A percentile compares a stretch with the other conserved stretches of the same genome.
These are phyloP conservation scores for Halictus quadricinctus DNA, from an alignment of 2,888 invertebrate species.

Conservation along the genomic window DNA sequence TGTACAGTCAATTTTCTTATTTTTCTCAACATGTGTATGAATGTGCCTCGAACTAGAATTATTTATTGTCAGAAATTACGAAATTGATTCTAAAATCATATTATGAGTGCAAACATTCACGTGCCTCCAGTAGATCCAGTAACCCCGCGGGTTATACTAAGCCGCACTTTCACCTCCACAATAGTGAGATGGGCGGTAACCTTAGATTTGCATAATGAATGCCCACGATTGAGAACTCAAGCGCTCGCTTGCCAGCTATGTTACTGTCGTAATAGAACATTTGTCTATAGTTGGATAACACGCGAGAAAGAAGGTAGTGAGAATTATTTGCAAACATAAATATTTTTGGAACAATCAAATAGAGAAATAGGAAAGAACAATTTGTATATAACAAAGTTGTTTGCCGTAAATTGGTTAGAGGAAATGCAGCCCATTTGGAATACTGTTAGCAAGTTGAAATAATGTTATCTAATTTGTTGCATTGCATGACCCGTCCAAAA, in stretches of 20 bases:
- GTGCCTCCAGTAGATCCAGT: not conserved
- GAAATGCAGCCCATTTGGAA: too few species aligned
- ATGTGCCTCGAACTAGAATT: not conserved
- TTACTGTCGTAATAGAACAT: not conserved
- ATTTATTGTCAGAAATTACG: not conserved
- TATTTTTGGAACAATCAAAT: not conserved
- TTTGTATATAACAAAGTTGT: too few species aligned
- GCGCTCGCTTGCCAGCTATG: not conserved
- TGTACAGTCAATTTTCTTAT: not conserved
- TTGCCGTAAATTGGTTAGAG: too few species aligned
- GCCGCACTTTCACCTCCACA: not conserved
- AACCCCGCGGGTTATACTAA: not conserved
- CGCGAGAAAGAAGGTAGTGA: not conserved
- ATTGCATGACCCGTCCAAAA: too few species aligned
- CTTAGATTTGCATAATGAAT: constrained; percentile 9
- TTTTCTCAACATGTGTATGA: not conserved
- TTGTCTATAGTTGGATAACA: not conserved
- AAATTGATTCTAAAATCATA: not conserved
- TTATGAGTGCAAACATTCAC: not conserved
- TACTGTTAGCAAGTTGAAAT: too few species aligned
- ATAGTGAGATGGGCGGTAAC: constrained; percentile 2
- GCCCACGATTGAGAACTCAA: not conserved
- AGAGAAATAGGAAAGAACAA: too few species aligned
- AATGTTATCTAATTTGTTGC: too few species aligned
- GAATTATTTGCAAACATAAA: not conserved